phyloP scores from a whole-genome alignment of 2,113 vertebrate species.

The Psilopogon haemacephalus region DNA sequence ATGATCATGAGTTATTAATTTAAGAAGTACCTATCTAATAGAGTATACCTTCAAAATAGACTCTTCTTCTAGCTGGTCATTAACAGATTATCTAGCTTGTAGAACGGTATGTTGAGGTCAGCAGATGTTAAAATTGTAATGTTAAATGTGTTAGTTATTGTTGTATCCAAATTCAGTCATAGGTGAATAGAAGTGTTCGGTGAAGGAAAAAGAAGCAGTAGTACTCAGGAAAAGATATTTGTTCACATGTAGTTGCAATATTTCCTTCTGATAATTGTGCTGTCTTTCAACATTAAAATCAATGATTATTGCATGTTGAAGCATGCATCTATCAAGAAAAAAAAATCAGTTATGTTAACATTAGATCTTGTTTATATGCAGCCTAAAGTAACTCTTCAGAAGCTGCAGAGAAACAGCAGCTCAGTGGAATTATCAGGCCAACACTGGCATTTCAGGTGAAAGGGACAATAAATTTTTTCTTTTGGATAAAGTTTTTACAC shows the following conservation, averaged over 20 bases:
- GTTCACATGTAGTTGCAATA: background rate
- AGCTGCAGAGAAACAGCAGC: background rate
- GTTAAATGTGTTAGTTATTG: background rate
- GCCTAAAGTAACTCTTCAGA: background rate
- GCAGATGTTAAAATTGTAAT: background rate
- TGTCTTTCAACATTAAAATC: background rate
- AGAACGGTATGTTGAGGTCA: background rate
- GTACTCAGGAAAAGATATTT: background rate
- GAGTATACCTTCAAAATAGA: background rate
- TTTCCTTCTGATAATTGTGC: background rate
- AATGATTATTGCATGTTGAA: background rate
- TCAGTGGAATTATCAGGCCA: background rate
- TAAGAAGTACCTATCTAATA: background rate
- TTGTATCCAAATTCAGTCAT: background rate
- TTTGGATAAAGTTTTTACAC: background rate
- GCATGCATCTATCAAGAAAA: background rate
- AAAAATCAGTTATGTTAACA: background rate
- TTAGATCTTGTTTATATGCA: background rate
- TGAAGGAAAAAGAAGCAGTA: background rate
- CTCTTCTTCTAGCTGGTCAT: background rate
- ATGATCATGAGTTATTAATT: background rate
- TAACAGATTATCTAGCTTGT: background rate
- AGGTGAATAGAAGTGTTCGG: background rate
- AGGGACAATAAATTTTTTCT: background rate
- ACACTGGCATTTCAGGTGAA: background rate